Evolutionary conservation across 2,113 vertebrate genomes (phyloP).

Genomic region (Platichthys stellatus): DNA sequence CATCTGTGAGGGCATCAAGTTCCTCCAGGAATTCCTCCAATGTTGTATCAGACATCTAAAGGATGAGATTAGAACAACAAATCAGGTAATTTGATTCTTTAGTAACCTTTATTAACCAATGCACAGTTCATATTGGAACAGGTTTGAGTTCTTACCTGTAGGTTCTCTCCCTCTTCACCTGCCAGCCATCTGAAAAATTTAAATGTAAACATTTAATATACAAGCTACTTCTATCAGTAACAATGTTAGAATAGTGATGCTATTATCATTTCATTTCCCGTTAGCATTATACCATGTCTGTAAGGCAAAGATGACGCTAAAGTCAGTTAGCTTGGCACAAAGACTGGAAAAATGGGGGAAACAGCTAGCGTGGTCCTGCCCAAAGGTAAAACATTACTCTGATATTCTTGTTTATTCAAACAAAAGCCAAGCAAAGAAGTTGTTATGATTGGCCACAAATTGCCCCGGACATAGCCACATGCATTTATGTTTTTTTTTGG

Average conservation of each 20-base stretch:
- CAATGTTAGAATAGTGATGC: background rate
- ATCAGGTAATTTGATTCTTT: background rate
- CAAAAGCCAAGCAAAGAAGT: background rate
- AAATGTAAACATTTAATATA: background rate
- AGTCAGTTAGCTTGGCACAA: too few species aligned
- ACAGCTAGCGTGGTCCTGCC: too few species aligned
- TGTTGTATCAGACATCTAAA: constrained; percentile 68
- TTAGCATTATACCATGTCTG: too few species aligned
- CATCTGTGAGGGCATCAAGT: constrained; percentile 75
- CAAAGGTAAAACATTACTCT: background rate
- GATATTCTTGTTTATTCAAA: background rate
- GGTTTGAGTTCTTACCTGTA: constrained; percentile 68
- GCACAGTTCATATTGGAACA: background rate
- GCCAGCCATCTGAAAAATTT: constrained; percentile 78
- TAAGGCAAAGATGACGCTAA: background rate
- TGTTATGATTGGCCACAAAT: background rate
- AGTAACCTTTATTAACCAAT: background rate
- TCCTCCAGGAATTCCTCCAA: constrained; percentile 82
- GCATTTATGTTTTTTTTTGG: too few species aligned
- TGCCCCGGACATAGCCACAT: too few species aligned
- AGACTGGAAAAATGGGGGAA: too few species aligned
- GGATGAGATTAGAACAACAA: constrained; percentile 17
- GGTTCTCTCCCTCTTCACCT: constrained; percentile 70
- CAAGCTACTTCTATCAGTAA: background rate
- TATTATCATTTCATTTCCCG: background rate